These are phyloP conservation scores for Alectoris magna DNA, from an alignment of 2,797 vertebrate species.

Conservation along the genomic window DNA sequence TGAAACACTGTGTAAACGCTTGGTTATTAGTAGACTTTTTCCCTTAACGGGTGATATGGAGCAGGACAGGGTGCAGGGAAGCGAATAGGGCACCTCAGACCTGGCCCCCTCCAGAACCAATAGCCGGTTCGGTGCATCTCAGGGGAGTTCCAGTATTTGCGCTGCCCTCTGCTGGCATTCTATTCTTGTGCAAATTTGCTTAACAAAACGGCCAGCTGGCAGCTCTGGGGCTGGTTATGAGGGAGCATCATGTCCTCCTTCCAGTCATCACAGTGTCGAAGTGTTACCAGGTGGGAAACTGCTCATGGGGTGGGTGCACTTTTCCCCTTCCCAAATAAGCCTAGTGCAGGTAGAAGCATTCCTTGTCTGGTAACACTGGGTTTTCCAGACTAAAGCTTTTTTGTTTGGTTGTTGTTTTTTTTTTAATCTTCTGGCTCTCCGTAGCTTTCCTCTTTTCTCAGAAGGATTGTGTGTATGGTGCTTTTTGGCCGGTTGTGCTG, in stretches of 20 bases:
- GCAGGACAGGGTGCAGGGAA: fast-evolving
- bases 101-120: too few relatives aligned
- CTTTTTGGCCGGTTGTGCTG: neutral
- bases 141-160: neutral
- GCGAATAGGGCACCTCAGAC: fast-evolving
- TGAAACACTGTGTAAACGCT: fast-evolving
- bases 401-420: neutral
- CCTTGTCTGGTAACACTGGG: fast-evolving
- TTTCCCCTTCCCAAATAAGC: neutral
- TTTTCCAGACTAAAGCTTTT: neutral
- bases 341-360: neutral
- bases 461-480: fast-evolving
- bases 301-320: neutral
- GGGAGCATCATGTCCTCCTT: fast-evolving
- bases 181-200: neutral
- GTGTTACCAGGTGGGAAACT: fast-evolving
- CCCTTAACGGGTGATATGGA: fast-evolving
- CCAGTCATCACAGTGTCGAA: fast-evolving
- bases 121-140: neutral
- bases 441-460: fast-evolving
- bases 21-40: neutral
- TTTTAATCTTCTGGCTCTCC: neutral
- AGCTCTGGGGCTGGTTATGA: neutral
- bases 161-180: conserved; percentile 54
- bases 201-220: fast-evolving